Evolutionary conservation across 2,797 vertebrate species (phyloP), one percentile per base, ranked within the genome.

Genomic region (Tauraco hartlaubi): DNA sequence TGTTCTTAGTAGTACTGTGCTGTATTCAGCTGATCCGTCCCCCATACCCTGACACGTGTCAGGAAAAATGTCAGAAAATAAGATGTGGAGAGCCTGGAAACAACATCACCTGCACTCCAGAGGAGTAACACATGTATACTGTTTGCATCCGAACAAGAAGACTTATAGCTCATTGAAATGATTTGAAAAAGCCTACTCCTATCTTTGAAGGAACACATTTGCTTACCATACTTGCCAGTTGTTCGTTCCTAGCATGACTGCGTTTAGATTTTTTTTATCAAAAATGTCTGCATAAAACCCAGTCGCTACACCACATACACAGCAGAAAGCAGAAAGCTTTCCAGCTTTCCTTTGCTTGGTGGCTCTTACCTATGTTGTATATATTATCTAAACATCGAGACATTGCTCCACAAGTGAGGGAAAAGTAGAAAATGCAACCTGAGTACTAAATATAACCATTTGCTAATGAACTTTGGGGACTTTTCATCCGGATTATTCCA

Each of bases 21-120:
- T 78, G 19, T 49, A 26, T 43, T 78, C 44, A 69, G 37, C 43
- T 72, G 35, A 64, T 64, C 55, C 46, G 41, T 37, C 10, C 18
- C 29, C 8, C 44, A 31, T 3, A 1, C n/a, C 35, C 22, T 61
- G 74, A 46, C 8, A 1, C 0, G 3, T 7, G 35, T 14, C 59
- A 68, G 46, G 4, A 86, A 75, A 61, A 59, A 22, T 8, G 8
- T 68, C 26, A 55, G n/a, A n/a, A 64, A 43, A 2, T 8, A 49
- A n/a, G 41, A 11, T 69, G 9, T 74, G 77, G 52, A 55, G 55
- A 78, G 29, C 31, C 61, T 55, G 55, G 35, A 37, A 69, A 43
- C 21, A 31, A 16, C 11, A 2, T 13, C 17, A 80, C 19, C 64
- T 31, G 39, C 23, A 15, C 31, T 58, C 22, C 22, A 58, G 31